Conservation (phyloP, 1,140 invertebrate genomes). For the Pomacea maculata region DNA sequence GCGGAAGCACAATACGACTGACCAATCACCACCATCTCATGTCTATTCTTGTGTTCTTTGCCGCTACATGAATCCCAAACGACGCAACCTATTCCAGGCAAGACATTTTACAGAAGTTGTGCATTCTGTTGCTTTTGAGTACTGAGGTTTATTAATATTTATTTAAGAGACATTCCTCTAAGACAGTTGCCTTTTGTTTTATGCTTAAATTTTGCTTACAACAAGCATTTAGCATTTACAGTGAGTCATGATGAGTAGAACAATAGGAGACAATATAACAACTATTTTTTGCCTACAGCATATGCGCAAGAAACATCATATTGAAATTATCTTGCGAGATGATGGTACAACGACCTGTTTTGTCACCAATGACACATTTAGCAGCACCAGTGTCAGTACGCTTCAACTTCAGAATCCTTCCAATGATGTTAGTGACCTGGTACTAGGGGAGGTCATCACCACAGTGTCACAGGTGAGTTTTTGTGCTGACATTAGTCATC, state of each 20-base stretch:
- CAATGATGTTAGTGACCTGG: neutral
- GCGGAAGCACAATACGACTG: slow-evolving; percentile 59
- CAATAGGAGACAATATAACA: too few relatives aligned
- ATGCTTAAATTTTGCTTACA: too few relatives aligned
- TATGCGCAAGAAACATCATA: slow-evolving; percentile 63
- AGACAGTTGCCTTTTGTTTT: too few relatives aligned
- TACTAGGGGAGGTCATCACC: slow-evolving; percentile 7
- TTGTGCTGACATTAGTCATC: neutral
- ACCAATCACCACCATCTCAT: slow-evolving; percentile 56
- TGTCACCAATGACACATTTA: slow-evolving; percentile 33
- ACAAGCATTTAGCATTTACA: too few relatives aligned
- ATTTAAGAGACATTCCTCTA: too few relatives aligned
- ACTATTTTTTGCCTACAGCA: slow-evolving; percentile 30
- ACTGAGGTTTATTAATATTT: too few relatives aligned
- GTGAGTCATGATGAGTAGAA: too few relatives aligned
- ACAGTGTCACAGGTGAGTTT: slow-evolving; percentile 11
- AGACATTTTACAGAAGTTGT: neutral
- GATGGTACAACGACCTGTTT: slow-evolving; percentile 56
- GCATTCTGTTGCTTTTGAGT: neutral
- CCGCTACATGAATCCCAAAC: slow-evolving; percentile 56
- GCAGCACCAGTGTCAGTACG: neutral
- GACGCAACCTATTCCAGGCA: slow-evolving; percentile 56
- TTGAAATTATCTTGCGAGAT: slow-evolving; percentile 57
- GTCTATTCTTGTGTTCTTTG: slow-evolving; percentile 62
- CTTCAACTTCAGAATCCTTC: neutral